These are phyloP conservation scores for Temnothorax longispinosus DNA, from an alignment of 1,140 invertebrate species.

Conservation along the genomic window DNA sequence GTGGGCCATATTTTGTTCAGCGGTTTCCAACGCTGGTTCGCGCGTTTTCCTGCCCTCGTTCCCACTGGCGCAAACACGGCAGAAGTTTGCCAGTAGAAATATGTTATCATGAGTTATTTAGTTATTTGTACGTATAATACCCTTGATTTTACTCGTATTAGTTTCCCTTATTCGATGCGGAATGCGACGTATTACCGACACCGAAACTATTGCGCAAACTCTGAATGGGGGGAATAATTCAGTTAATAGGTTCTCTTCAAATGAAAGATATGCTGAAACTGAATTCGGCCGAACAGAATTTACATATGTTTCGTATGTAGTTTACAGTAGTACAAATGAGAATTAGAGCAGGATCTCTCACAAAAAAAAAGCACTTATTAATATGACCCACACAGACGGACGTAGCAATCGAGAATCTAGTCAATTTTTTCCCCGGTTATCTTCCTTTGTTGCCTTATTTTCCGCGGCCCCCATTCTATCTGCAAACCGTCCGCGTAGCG, in stretches of 20 bases:
- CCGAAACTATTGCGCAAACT: conserved; percentile 13
- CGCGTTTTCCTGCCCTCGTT: neutral
- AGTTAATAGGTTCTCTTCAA: neutral
- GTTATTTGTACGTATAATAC: conserved; percentile 23
- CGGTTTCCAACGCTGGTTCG: conserved; percentile 21
- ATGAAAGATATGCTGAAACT: neutral
- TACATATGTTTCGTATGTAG: neutral
- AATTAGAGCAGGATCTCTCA: neutral
- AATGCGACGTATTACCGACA: conserved; percentile 10
- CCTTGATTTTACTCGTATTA: conserved; percentile 24
- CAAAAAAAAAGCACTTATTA: conserved; percentile 5
- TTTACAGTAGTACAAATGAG: neutral
- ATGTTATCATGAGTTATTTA: conserved; percentile 25
- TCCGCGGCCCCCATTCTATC: conserved; percentile 6
- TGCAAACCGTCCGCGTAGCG: conserved; percentile 41
- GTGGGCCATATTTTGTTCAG: conserved; percentile 37
- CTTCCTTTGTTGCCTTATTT: conserved; percentile 27
- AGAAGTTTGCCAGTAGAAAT: conserved; percentile 13
- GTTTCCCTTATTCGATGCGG: neutral
- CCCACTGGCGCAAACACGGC: neutral
- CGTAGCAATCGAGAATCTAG: conserved; percentile 18
- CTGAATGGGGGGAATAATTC: neutral
- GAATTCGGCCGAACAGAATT: neutral
- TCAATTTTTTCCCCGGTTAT: neutral
- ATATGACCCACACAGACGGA: neutral